These are phyloP conservation scores for Cydia pomonella DNA, from an alignment of 1,140 invertebrate species.

Conservation along the genomic window DNA sequence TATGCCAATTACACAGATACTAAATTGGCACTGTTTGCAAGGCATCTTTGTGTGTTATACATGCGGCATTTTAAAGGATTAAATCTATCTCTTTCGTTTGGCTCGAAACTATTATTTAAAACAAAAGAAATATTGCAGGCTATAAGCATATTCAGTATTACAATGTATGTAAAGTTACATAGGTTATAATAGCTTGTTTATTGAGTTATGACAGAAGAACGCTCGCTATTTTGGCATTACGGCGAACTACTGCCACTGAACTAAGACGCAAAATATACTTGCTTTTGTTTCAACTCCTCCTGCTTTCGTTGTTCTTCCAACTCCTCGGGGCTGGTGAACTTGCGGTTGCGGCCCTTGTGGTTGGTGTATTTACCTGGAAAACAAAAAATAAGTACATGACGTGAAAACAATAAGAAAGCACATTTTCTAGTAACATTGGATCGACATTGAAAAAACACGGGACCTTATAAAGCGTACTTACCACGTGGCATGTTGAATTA, in stretches of 20 bases:
- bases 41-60: too few relatives aligned
- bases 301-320: conserved; percentile 93
- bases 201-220: conserved; percentile 9
- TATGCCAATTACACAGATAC: too few relatives aligned
- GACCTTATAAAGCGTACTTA: conserved; percentile 47
- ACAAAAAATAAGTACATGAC: conserved; percentile 46
- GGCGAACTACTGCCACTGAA: background rate
- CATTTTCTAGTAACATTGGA: conserved; percentile 68
- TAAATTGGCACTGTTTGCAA: too few relatives aligned
- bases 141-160: background rate
- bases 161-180: background rate
- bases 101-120: too few relatives aligned
- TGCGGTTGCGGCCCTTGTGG: conserved; percentile 95
- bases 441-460: conserved; percentile 60
- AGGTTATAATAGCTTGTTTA: conserved; percentile 27
- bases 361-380: conserved; percentile 90
- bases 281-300: conserved; percentile 78
- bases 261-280: conserved; percentile 38
- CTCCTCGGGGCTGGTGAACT: conserved; percentile 97
- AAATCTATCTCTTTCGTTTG: too few relatives aligned
- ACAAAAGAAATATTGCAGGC: background rate
- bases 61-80: too few relatives aligned
- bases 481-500: conserved; percentile 68
- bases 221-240: conserved; percentile 4
- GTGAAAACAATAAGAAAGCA: conserved; percentile 49